Base-by-base conservation (phyloP, 2,888 invertebrate genomes). In the Ennomos fuscantarius region DNA sequence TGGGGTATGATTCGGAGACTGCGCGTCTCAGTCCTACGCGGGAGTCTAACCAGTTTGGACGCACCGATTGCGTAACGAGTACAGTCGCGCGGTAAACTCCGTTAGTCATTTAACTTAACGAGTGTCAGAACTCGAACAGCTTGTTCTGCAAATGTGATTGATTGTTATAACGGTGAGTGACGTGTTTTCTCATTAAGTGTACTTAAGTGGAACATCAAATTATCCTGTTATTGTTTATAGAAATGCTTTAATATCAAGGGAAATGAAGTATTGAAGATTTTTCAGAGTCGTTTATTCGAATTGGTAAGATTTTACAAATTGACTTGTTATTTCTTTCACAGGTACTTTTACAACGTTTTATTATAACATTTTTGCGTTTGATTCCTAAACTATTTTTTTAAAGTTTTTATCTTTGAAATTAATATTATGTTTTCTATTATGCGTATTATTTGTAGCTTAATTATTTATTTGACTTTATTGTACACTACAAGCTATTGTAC, bases 21-120 rank as follows among this genome's bases (percentile, higher is more conserved):
- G 89, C 89, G 89, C 89, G 86, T 69, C 76, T 78, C 86, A 89
- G 89, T 89, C 68, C 77, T 78, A 77, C 82, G 78, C 76, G 76
- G 72, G 70, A 73, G 58, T 69, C 72, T 68, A 69, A 62, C 60
- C 66, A 55, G 76, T 61, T 55, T 69, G 66, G 76, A 78, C 82
- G 63, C 47, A 45, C n/a, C 46, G 45, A 40, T 31, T 52, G 41
- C 45, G 53, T 53, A 46, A 41, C 35, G 47, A n/a, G 49, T 55
- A 58, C 46, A 43, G 54, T 54, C 55, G 49, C 53, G 55, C 35
- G 45, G 43, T 44, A 43, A 55, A 58, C 55, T 54, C 48, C 57
- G 52, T 15, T 50, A 47, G 40, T 5, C 11, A n/a, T 35, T 11
- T 15, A 44, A 57, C 56, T 51, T 49, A 55, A 44, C 48, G 45